phyloP scores from a whole-genome alignment of 1,140 invertebrate genomes.

The Thaumatotibia leucotreta region DNA sequence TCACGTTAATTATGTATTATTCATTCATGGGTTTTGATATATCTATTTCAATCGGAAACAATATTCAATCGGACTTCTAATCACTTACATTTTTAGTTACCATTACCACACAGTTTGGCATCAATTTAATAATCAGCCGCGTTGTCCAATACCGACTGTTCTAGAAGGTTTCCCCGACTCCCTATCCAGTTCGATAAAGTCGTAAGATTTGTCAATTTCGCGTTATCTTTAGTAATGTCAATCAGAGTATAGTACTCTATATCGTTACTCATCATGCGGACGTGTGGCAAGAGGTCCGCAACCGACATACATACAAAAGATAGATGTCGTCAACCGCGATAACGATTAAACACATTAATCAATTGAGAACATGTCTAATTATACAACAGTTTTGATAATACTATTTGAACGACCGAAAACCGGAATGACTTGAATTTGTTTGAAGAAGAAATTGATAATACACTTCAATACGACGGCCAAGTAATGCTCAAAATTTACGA shows the following conservation, averaged over 20 bases:
- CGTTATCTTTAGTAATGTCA: neutral
- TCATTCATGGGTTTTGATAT: no score
- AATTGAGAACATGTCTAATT: conserved; percentile 9
- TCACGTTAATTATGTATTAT: no score
- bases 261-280: neutral
- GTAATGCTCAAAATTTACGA: no score
- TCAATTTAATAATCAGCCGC: neutral
- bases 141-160: neutral
- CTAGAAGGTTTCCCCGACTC: neutral
- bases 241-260: neutral
- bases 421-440: neutral
- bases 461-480: no score
- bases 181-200: neutral
- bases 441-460: neutral
- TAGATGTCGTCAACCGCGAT: conserved; percentile 50
- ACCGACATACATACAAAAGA: conserved; percentile 49
- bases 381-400: neutral
- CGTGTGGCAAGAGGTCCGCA: conserved; percentile 27
- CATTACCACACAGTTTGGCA: neutral
- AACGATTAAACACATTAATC: conserved; percentile 21
- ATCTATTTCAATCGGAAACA: no score
- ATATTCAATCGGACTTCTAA: no score
- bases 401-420: neutral
- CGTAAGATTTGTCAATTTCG: neutral
- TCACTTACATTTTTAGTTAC: no score